Percentiles rank a stretch among this genome's conserved stretches.
phyloP scores from a whole-genome alignment of 1,140 invertebrate genomes.

The Trichonephila inaurata region DNA sequence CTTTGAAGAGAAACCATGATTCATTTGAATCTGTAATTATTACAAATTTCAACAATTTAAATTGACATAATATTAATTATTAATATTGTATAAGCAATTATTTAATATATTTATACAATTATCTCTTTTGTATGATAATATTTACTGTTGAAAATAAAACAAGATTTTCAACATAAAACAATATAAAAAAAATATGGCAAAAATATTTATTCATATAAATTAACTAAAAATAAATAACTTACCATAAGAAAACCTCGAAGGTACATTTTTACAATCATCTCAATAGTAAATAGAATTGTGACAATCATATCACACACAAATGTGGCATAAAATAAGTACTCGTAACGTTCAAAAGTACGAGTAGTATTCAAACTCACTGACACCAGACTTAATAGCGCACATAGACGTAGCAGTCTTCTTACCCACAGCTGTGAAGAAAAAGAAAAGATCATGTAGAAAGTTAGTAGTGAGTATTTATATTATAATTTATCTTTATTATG shows the following conservation, averaged over 20 bases:
- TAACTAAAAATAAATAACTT: slow-evolving; percentile 74
- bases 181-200: no score
- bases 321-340: slow-evolving; percentile 91
- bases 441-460: not conserved
- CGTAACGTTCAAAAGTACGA: slow-evolving; percentile 93
- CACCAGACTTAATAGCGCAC: slow-evolving; percentile 93
- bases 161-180: no score
- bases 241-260: slow-evolving; percentile 95
- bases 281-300: slow-evolving; percentile 95
- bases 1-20: no score
- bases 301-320: slow-evolving; percentile 93
- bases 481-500: no score
- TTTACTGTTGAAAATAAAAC: no score
- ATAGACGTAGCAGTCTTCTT: slow-evolving; percentile 91
- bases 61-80: no score
- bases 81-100: no score
- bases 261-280: slow-evolving; percentile 99
- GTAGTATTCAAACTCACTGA: slow-evolving; percentile 98
- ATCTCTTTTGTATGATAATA: no score
- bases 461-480: not conserved
- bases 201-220: not conserved
- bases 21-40: no score
- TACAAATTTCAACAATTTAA: no score
- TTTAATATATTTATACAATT: no score
- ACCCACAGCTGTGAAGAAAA: slow-evolving; percentile 88